A percentile compares a stretch with the other conserved stretches of the same genome.
Evolutionary conservation across 92 coral and sea anemone species (phyloP).

Genomic region (Muricea muricata): DNA sequence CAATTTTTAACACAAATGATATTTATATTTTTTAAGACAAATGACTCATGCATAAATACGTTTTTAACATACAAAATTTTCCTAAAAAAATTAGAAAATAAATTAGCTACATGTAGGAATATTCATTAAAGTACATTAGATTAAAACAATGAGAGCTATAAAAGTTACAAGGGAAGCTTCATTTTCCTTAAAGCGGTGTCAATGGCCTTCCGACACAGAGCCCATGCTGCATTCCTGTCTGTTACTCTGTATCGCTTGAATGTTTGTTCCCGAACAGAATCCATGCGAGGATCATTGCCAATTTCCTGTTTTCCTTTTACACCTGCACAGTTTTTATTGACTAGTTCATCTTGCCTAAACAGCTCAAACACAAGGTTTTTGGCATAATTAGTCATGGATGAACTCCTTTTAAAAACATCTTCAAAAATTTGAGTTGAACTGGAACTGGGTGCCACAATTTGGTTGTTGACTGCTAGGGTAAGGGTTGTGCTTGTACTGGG

Average conservation of each 20-base stretch:
- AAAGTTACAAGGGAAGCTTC: background rate
- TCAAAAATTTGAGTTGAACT: background rate
- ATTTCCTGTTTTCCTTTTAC: background rate
- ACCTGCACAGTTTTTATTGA: background rate
- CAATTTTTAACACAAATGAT: too few relatives aligned
- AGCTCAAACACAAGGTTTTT: background rate
- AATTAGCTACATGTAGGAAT: background rate
- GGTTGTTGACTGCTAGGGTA: too few relatives aligned
- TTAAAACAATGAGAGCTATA: background rate
- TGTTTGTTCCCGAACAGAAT: background rate
- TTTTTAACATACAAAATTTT: background rate
- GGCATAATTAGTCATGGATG: background rate
- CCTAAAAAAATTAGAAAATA: background rate
- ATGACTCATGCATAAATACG: too few relatives aligned
- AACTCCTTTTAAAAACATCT: background rate
- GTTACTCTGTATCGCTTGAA: background rate
- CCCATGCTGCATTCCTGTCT: background rate
- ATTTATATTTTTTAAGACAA: too few relatives aligned
- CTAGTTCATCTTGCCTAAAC: background rate
- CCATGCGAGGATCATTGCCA: background rate
- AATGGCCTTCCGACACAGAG: background rate
- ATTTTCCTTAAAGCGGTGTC: background rate
- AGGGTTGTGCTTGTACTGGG: background rate
- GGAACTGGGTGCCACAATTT: background rate
- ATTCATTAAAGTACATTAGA: background rate